Evolutionary conservation across 2,113 vertebrate species (phyloP), one percentile per base, ranked within the genome.

Genomic region (Erinaceus europaeus): DNA sequence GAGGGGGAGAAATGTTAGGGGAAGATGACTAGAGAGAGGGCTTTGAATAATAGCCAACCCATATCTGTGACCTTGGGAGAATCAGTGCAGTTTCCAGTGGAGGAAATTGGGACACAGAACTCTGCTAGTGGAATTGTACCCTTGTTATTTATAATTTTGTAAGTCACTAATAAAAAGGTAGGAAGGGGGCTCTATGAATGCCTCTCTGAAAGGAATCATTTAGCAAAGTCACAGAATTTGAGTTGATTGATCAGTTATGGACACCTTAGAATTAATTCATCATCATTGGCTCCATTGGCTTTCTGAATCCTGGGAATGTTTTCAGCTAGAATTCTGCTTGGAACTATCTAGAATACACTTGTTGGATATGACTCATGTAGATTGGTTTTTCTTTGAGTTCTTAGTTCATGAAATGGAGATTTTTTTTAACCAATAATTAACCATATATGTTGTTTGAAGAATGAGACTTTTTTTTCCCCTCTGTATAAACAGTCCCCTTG

Each of bases 221-320:
- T 61, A 84, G 53, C 71, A 44, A 62, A 84, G 62, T 32, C 76
- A 62, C 21, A 65, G 77, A 34, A 93, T 92, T 78, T 88, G n/a
- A n/a, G n/a, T n/a, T n/a, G n/a, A n/a, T n/a, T n/a, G n/a, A 67
- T 85, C 75, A 91, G 46, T 84, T 77, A 29, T 62, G 27, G 67
- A 34, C 62, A 32, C 75, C 84, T 90, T 93, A 68, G 76, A 83
- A 84, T 90, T 93, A 61, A 75, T 90, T 90, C 77, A 29, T 90
- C 89, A 79, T 44, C n/a, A 50, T 67, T 74, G 42, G 25, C 86
- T 34, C 67, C 83, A 38, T 38, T 91, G 81, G 59, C 48, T 90
- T 93, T 38, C 76, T 91, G 52, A 68, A 88, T 42, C 68, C 52
- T 77, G 74, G 77, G 42, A 46, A 12, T 48, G 55, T 86, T 91